Evolutionary conservation across 2,113 vertebrate species (phyloP).

Genomic region (Malurus cyaneus): DNA sequence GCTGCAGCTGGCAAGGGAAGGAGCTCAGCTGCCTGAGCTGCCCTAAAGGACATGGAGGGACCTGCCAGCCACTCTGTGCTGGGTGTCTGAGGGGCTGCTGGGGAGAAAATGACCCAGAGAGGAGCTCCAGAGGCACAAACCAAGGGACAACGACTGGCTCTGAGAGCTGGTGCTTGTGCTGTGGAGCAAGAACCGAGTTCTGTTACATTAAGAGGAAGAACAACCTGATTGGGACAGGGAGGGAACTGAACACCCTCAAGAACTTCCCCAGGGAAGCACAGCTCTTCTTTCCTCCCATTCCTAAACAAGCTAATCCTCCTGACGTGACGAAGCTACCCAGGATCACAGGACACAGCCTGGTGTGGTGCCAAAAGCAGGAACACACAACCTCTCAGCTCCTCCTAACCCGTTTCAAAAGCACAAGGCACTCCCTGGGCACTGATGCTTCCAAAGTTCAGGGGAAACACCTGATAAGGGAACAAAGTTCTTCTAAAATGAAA

Average conservation of each 20-base stretch:
- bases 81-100: not conserved
- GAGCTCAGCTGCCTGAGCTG: not conserved
- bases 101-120: not conserved
- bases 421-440: not conserved
- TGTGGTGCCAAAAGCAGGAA: not conserved
- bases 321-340: not conserved
- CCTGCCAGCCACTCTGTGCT: not conserved
- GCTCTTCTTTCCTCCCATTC: not conserved
- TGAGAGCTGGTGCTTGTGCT: not conserved
- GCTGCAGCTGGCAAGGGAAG: conserved; percentile 34
- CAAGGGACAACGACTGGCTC: not conserved
- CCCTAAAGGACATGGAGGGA: not conserved
- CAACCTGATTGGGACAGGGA: not conserved
- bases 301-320: not conserved
- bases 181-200: not conserved
- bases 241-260: not conserved
- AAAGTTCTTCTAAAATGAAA: not conserved
- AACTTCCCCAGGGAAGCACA: not conserved
- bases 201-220: not conserved
- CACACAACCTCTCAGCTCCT: not conserved
- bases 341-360: not conserved
- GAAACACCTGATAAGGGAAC: not conserved
- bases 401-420: not conserved
- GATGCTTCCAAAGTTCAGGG: not conserved
- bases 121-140: not conserved